These are phyloP conservation scores for Teleopsis dalmanni DNA, from an alignment of 1,140 invertebrate species.

Conservation along the genomic window DNA sequence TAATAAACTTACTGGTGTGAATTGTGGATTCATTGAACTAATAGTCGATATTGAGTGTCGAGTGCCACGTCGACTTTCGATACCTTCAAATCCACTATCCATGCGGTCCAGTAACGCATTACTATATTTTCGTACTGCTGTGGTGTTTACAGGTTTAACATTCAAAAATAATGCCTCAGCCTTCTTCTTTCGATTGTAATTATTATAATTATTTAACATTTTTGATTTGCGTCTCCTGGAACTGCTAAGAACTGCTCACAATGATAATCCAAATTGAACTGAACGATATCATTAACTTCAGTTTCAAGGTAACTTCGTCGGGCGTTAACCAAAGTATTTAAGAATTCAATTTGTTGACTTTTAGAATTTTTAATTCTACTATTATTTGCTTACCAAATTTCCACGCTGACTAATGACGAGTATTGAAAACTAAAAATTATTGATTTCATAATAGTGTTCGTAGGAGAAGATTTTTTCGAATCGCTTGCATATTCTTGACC, in stretches of 20 bases:
- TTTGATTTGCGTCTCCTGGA: background rate
- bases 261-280: too few species aligned
- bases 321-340: too few species aligned
- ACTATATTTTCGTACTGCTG: slow-evolving; percentile 33
- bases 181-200: slow-evolving; percentile 37
- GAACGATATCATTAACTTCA: too few species aligned
- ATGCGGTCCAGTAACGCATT: slow-evolving; percentile 33
- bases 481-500: too few species aligned
- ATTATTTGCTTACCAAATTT: too few species aligned
- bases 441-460: too few species aligned
- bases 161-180: slow-evolving; percentile 34
- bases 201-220: slow-evolving; percentile 12
- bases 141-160: slow-evolving; percentile 22
- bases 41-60: slow-evolving; percentile 23
- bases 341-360: too few species aligned
- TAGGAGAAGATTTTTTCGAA: too few species aligned
- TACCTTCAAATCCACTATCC: slow-evolving; percentile 16
- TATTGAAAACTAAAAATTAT: too few species aligned
- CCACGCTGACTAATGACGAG: too few species aligned
- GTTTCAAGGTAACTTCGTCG: too few species aligned
- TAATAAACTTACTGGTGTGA: slow-evolving; percentile 25
- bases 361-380: too few species aligned
- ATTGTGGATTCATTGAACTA: slow-evolving; percentile 26
- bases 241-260: background rate
- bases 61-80: slow-evolving; percentile 14